Evolutionary conservation across 2,888 invertebrate genomes (phyloP), one percentile per base, ranked within the genome.

Genomic region (Melieria omissa): DNA sequence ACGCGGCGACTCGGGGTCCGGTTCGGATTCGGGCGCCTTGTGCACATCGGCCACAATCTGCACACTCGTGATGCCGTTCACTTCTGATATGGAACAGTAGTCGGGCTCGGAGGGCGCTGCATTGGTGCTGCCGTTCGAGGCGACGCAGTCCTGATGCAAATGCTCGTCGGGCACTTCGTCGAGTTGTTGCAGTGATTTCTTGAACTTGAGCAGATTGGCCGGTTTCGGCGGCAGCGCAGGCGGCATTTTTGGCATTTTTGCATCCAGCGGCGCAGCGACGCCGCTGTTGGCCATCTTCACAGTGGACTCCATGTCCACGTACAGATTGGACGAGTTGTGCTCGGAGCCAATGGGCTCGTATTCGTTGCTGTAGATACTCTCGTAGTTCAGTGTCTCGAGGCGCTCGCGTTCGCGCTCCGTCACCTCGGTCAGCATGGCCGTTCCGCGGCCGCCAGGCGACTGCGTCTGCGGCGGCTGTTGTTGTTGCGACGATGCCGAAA

Each of bases 221-320:
- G 94, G 93, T 87, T 94, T 93, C 61, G 94, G 93, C 74, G 94
- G 93, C 83, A 95, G 87, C 76, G 93, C 92, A 69, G 93, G 93
- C 72, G 93, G 93, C 76, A 85, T 68, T 74, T 86, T 81, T 29
- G 79, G 78, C 55, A 73, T 79, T 80, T 75, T 77, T 62, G 16
- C 79, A 72, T 69, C 74, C 77, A 29, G 46, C 54, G 47, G 61
- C 0, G n/a, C 41, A 10, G 68, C 55, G 5, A 12, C 41, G 7
- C 67, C 57, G 14, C 46, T 62, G 14, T 65, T 88, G 9, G 45
- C 49, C 71, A 89, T 47, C 66, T 73, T 76, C 4, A 74, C 65
- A 0, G 77, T 89, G 54, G 88, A 87, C 72, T 92, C 91, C 85
- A 92, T 91, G 78, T 89, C 88, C 41, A 92, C 90, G 85, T 92